These are phyloP conservation scores for Naja naja DNA, from an alignment of 2,113 vertebrate species.

Conservation along the genomic window DNA sequence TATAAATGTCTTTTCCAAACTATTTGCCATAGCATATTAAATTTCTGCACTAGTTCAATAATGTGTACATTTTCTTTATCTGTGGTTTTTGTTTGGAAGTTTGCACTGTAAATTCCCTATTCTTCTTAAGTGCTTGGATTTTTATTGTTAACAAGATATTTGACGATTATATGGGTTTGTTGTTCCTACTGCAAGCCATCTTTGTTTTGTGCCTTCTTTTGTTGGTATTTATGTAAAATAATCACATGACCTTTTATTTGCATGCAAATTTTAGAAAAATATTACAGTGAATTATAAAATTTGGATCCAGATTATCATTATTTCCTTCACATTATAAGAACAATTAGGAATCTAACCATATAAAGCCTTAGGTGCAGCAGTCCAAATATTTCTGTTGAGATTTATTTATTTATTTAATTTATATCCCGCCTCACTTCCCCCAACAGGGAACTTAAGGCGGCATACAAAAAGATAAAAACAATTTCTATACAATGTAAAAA, in stretches of 20 bases:
- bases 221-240: neutral
- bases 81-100: neutral
- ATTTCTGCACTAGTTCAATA: neutral
- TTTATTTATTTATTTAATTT: too few relatives aligned
- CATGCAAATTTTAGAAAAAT: neutral
- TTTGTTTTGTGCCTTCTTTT: neutral
- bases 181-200: fast-evolving
- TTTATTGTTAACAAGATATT: neutral
- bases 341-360: neutral
- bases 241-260: neutral
- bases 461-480: too few relatives aligned
- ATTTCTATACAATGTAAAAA: too few relatives aligned
- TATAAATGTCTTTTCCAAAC: neutral
- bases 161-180: neutral
- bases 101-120: neutral
- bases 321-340: neutral
- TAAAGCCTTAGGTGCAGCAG: neutral
- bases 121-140: neutral
- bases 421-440: too few relatives aligned
- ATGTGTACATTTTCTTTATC: neutral
- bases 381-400: neutral
- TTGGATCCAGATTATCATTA: neutral
- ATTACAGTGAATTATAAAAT: neutral
- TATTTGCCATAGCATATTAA: neutral
- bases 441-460: too few relatives aligned